A percentile compares a stretch with the other conserved stretches of the same genome.
Evolutionary conservation across 2,113 vertebrate genomes (phyloP).

Genomic region (Willisornis vidua): DNA sequence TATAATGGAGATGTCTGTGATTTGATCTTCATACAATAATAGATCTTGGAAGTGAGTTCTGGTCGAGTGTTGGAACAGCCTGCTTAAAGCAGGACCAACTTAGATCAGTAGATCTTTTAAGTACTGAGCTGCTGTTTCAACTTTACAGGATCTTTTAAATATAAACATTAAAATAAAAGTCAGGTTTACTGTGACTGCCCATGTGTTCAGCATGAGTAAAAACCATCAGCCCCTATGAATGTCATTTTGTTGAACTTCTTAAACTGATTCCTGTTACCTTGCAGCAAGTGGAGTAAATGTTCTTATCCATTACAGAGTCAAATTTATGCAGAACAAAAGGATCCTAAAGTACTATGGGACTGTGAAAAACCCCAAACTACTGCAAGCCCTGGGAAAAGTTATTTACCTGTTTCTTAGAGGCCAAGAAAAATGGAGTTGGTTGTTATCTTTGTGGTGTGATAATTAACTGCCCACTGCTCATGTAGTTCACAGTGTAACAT

Average conservation of each 20-base stretch:
- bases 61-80: not conserved
- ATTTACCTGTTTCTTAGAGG: not conserved
- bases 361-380: not conserved
- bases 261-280: not conserved
- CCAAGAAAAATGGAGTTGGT: not conserved
- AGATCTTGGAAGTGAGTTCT: not conserved
- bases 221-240: not conserved
- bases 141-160: not conserved
- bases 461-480: not conserved
- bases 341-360: not conserved
- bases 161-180: not conserved
- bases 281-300: not conserved
- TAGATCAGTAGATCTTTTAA: not conserved
- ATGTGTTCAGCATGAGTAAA: not conserved
- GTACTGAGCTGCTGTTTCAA: not conserved
- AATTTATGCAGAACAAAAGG: not conserved
- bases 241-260: not conserved
- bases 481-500: accelerated
- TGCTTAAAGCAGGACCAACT: not conserved
- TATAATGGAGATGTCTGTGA: not conserved
- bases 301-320: not conserved
- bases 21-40: not conserved
- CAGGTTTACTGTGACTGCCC: not conserved
- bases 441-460: not conserved
- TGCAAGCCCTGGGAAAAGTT: not conserved